These are phyloP conservation scores for Mythimna ferrago DNA, from an alignment of 2,888 invertebrate species.

Conservation along the genomic window DNA sequence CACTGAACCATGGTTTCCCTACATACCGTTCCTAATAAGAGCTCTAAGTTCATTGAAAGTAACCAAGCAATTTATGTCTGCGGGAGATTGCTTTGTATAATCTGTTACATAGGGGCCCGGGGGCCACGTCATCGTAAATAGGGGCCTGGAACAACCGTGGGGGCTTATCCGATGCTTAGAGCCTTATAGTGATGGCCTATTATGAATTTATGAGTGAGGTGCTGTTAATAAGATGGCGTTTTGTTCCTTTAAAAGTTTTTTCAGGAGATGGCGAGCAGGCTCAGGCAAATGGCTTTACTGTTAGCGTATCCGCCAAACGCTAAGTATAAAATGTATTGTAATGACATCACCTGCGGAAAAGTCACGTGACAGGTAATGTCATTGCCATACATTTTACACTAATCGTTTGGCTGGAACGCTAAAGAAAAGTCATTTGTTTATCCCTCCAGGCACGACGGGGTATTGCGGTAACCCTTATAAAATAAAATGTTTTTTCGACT, in stretches of 20 bases:
- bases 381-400: too few species aligned
- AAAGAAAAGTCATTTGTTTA: too few species aligned
- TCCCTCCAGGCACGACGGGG: too few species aligned
- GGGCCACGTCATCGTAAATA: slow-evolving; percentile 79
- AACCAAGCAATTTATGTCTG: slow-evolving; percentile 83
- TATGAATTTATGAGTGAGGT: slow-evolving; percentile 34
- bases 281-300: too few species aligned
- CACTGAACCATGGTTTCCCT: slow-evolving; percentile 24
- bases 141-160: slow-evolving; percentile 77
- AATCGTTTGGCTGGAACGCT: too few species aligned
- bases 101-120: slow-evolving; percentile 70
- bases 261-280: background rate
- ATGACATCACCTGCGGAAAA: too few species aligned
- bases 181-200: slow-evolving; percentile 73
- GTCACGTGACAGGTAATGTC: too few species aligned
- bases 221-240: slow-evolving; percentile 23
- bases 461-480: too few species aligned
- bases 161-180: slow-evolving; percentile 80
- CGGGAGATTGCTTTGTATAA: slow-evolving; percentile 83
- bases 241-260: background rate
- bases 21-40: slow-evolving; percentile 73
- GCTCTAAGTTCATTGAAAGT: slow-evolving; percentile 76
- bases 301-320: too few species aligned
- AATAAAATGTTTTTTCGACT: too few species aligned
- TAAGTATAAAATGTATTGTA: too few species aligned